Base-by-base conservation (phyloP, 2,113 vertebrate genomes). In the Petromus typicus region DNA sequence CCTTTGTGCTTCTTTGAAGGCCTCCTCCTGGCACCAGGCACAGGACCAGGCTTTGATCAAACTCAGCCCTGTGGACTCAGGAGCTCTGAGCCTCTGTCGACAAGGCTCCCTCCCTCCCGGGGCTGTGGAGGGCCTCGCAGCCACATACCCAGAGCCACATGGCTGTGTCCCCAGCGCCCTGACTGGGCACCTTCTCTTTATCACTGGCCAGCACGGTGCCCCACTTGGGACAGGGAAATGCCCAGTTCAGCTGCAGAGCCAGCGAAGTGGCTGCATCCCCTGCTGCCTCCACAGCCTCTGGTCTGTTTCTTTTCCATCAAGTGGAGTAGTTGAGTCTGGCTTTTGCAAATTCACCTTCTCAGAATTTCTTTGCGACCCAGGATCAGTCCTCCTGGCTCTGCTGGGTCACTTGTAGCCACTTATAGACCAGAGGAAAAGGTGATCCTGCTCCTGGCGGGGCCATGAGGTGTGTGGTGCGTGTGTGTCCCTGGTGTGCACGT, bases 401-500 rank as follows among this genome's bases (percentile, higher is more conserved):
- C 9, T 3, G 1, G 17, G 59, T 2, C 64, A 0, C 0, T 7
- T 34, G 1, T 0, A 37, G 67, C 7, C 10, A 0, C 2, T 0
- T 20, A 17, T 7, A 12, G 69, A 67, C 37, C 25, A 7, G 8
- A 1, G 54, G 18, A 2, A 40, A 48, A 23, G 30, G 6, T 30
- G 34, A 3, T 43, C 25, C 25, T 1, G 13, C 18, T 27, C 51
- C 8, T 16, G 0, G 45, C 9, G 4, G 25, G 7, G 14, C 14
- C 2, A 23, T 0, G 3, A 32, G 45, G n/a, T 34, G 34, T 37
- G 37, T 4, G 45, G 11, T 10, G 18, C 1, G 25, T 2, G 18
- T 71, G 54, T n/a, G 13, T 34, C 12, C 1, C 3, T 3, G 1
- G 54, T 5, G 17, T 37, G 91, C 3, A 40, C 32, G n/a, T n/a